These are phyloP conservation scores for Pogonognathellus flavescens DNA, from an alignment of 1,140 invertebrate species.

Conservation along the genomic window DNA sequence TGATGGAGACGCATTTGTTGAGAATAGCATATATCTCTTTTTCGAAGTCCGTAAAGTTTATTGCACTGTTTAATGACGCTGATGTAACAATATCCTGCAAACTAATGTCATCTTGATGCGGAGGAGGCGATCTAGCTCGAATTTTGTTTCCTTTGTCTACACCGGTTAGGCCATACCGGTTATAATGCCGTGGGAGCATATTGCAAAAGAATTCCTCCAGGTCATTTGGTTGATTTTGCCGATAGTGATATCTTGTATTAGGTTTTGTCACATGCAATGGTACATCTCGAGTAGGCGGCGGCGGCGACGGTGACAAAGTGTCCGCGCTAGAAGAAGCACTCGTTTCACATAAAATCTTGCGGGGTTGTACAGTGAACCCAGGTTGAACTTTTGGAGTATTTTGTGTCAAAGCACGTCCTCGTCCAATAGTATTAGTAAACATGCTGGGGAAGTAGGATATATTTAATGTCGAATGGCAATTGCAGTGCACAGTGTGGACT, in stretches of 20 bases:
- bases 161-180: not conserved
- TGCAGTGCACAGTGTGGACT: too few relatives aligned
- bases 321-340: not conserved
- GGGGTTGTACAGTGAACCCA: not conserved
- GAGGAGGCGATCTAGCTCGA: not conserved
- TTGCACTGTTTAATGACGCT: not conserved
- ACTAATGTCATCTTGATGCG: not conserved
- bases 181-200: not conserved
- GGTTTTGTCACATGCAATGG: not conserved
- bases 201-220: not conserved
- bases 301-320: too few relatives aligned
- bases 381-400: slow-evolving; percentile 19
- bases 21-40: not conserved
- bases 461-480: too few relatives aligned
- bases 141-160: not conserved
- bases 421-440: not conserved
- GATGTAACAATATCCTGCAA: not conserved
- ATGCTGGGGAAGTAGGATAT: too few relatives aligned
- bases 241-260: not conserved
- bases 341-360: not conserved
- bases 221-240: not conserved
- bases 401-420: slow-evolving; percentile 7
- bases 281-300: not conserved
- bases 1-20: slow-evolving; percentile 7
- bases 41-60: not conserved